Percentiles rank a stretch among this genome's conserved stretches.
Evolutionary conservation across 1,140 invertebrate genomes (phyloP).

Genomic region (Notospermus geniculatus): DNA sequence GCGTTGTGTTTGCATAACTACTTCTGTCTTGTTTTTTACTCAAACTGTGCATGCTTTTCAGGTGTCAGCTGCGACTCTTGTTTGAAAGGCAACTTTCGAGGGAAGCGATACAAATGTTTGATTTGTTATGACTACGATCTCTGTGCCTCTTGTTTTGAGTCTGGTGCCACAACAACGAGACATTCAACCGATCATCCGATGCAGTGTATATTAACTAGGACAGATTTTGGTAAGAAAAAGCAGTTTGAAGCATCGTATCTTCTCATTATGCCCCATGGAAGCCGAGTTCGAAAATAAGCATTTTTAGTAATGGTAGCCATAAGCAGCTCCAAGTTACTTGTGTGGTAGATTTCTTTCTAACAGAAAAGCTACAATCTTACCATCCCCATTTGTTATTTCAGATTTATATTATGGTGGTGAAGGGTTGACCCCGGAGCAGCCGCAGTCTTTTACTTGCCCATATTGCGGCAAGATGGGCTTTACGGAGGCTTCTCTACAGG

Average conservation of each 20-base stretch:
- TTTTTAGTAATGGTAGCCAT: too few relatives aligned
- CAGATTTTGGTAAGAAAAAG: conserved; percentile 77
- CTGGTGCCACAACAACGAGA: conserved; percentile 85
- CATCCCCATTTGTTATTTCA: conserved; percentile 54
- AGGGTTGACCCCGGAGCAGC: conserved; percentile 79
- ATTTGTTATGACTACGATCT: conserved; percentile 99
- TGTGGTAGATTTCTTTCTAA: too few relatives aligned
- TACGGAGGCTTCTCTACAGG: conserved; percentile 85
- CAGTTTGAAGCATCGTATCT: too few relatives aligned
- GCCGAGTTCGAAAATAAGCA: too few relatives aligned
- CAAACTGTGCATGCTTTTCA: conserved; percentile 27
- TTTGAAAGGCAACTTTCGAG: conserved; percentile 96
- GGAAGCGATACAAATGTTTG: conserved; percentile 96
- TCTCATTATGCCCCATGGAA: too few relatives aligned
- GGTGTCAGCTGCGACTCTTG: conserved; percentile 98
- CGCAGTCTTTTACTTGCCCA: conserved; percentile 94
- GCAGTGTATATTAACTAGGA: conserved; percentile 96
- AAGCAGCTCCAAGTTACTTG: too few relatives aligned
- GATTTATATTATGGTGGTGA: conserved; percentile 95
- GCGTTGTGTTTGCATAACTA: too few relatives aligned
- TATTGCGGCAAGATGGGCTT: conserved; percentile 95
- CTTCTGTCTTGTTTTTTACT: too few relatives aligned
- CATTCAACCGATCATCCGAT: conserved; percentile 95
- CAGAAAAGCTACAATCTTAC: too few relatives aligned
- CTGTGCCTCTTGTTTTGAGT: conserved; percentile 93